phyloP scores from a whole-genome alignment of 2,113 vertebrate species.

The Campylomormyrus numenius region DNA sequence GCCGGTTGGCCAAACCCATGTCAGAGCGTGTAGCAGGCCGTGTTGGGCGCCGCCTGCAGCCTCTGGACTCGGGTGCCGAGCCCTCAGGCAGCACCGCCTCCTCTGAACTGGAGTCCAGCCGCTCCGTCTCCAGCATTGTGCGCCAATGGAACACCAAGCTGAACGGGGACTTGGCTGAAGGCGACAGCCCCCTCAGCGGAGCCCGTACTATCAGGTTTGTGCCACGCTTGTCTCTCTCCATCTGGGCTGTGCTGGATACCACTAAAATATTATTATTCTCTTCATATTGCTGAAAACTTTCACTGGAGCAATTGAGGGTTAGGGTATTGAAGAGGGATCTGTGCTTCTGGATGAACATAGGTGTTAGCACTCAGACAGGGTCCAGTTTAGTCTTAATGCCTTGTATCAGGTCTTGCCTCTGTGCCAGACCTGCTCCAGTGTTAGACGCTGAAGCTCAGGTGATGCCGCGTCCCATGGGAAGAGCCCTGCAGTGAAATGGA shows the following conservation, averaged over 20 bases:
- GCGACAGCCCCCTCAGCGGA: slow-evolving; percentile 53
- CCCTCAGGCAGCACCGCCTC: slow-evolving; percentile 80
- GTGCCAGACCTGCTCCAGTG: neutral
- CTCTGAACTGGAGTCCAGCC: slow-evolving; percentile 71
- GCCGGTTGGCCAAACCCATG: slow-evolving; percentile 87
- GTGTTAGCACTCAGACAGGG: neutral
- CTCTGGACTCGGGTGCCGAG: slow-evolving; percentile 76
- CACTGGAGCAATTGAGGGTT: neutral
- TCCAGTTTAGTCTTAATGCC: neutral
- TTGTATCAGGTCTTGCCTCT: neutral
- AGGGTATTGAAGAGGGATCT: neutral
- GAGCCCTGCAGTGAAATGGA: neutral
- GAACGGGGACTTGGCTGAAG: slow-evolving; percentile 74
- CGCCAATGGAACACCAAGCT: slow-evolving; percentile 92
- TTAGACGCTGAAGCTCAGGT: neutral
- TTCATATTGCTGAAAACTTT: neutral
- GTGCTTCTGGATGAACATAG: neutral
- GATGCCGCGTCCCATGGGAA: neutral
- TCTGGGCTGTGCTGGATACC: neutral
- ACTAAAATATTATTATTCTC: neutral
- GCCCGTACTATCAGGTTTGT: slow-evolving; percentile 40
- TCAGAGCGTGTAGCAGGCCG: slow-evolving; percentile 80
- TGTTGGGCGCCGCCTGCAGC: slow-evolving; percentile 43
- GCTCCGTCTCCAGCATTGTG: slow-evolving; percentile 84
- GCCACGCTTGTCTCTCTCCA: neutral